Percentiles rank a stretch among this genome's conserved stretches.
Conservation (phyloP, 2,797 vertebrate species). For the Urocyon cinereoargenteus region DNA sequence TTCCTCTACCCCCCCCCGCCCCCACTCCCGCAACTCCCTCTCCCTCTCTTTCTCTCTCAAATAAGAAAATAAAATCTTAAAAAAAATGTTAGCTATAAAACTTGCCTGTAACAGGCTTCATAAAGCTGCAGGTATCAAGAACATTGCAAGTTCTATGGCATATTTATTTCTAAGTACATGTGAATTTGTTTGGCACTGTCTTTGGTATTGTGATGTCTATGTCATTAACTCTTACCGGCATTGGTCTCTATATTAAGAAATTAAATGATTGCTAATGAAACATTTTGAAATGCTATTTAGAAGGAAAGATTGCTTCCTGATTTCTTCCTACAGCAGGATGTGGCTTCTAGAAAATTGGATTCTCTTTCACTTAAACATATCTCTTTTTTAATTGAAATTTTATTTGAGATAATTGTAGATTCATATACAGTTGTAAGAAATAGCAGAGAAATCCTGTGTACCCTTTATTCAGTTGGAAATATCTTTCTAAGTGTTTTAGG, state of each 20-base stretch:
- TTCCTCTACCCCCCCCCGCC: neutral
- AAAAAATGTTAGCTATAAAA: neutral
- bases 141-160: neutral
- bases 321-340: slow-evolving; percentile 20
- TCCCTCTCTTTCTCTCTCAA: neutral
- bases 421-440: neutral
- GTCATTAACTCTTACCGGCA: neutral
- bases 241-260: slow-evolving; percentile 7
- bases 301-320: slow-evolving; percentile 28
- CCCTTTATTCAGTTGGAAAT: neutral
- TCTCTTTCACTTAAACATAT: slow-evolving; percentile 48
- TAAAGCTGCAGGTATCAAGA: neutral
- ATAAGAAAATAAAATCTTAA: neutral
- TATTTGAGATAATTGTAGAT: slow-evolving; percentile 7
- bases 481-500: neutral
- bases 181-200: neutral
- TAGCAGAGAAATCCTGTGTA: neutral
- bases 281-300: slow-evolving; percentile 19
- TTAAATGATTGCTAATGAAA: slow-evolving; percentile 25
- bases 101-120: neutral
- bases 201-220: neutral
- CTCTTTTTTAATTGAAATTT: neutral
- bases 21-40: too few relatives aligned
- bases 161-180: neutral
- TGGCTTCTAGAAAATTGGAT: slow-evolving; percentile 48